phyloP scores from a whole-genome alignment of 1,140 invertebrate genomes.

The Habropoda laboriosa region DNA sequence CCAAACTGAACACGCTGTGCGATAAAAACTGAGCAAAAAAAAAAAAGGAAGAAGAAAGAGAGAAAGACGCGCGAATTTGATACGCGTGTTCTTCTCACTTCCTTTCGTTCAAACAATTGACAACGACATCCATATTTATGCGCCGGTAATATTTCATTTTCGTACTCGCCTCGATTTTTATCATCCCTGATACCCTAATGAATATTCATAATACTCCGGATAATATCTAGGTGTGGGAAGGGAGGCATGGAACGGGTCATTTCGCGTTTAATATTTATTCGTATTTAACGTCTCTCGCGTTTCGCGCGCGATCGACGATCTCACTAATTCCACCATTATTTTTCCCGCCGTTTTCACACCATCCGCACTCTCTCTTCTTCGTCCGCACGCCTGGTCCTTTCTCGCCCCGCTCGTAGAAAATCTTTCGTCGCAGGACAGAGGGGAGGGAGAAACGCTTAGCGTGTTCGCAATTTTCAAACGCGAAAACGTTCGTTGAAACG shows the following conservation, averaged over 20 bases:
- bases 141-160: slow-evolving; percentile 32
- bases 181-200: slow-evolving; percentile 23
- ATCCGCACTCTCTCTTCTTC: no score
- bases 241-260: no score
- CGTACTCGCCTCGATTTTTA: slow-evolving; percentile 14
- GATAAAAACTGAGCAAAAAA: neutral
- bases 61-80: neutral
- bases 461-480: neutral
- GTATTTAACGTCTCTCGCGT: neutral
- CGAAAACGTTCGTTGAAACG: neutral
- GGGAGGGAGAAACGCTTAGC: neutral
- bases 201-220: slow-evolving; percentile 32
- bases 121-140: slow-evolving; percentile 12
- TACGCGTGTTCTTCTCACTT: neutral
- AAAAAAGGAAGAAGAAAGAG: neutral
- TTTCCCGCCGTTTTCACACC: no score
- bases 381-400: no score
- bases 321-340: neutral
- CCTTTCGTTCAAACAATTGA: slow-evolving; percentile 18
- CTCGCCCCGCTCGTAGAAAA: no score
- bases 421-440: neutral
- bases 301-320: neutral
- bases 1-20: no score
- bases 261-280: slow-evolving; percentile 37
- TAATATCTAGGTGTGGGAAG: no score